phyloP scores from a whole-genome alignment of 2,888 invertebrate genomes.

The Rhorus exstirpatorius region DNA sequence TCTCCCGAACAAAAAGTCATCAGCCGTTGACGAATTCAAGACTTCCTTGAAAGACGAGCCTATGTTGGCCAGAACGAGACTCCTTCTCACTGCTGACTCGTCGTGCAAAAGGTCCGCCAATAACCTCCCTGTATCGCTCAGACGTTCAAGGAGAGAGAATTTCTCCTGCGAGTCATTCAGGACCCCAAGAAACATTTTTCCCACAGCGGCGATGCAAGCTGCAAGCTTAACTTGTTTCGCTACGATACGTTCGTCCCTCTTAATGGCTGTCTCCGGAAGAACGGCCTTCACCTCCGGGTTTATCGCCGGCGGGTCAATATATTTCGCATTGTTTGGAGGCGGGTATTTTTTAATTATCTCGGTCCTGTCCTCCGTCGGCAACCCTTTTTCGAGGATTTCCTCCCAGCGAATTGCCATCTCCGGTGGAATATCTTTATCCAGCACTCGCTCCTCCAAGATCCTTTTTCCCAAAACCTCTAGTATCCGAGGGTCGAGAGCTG shows the following conservation, averaged over 20 bases:
- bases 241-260: constrained; percentile 53
- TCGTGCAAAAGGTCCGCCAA: constrained; percentile 53
- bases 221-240: constrained; percentile 55
- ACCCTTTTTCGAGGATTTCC: constrained; percentile 47
- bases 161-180: constrained; percentile 18
- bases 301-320: constrained; percentile 35
- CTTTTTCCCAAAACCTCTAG: constrained; percentile 24
- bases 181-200: constrained; percentile 29
- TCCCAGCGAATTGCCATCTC: constrained; percentile 43
- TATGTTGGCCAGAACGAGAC: constrained; percentile 32
- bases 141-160: constrained; percentile 9
- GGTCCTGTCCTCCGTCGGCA: constrained; percentile 33
- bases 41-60: constrained; percentile 57
- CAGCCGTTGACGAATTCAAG: constrained; percentile 31
- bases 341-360: constrained; percentile 40
- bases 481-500: constrained; percentile 30
- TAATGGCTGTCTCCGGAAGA: constrained; percentile 39
- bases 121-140: constrained; percentile 43
- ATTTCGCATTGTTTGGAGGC: constrained; percentile 46
- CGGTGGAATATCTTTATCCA: constrained; percentile 33
- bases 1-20: constrained; percentile 60
- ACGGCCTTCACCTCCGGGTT: constrained; percentile 44
- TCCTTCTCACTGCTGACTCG: constrained; percentile 30
- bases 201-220: constrained; percentile 35
- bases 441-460: constrained; percentile 29